These are phyloP conservation scores for Pachliopta kotzebuea DNA, from an alignment of 2,888 invertebrate species.

Conservation along the genomic window DNA sequence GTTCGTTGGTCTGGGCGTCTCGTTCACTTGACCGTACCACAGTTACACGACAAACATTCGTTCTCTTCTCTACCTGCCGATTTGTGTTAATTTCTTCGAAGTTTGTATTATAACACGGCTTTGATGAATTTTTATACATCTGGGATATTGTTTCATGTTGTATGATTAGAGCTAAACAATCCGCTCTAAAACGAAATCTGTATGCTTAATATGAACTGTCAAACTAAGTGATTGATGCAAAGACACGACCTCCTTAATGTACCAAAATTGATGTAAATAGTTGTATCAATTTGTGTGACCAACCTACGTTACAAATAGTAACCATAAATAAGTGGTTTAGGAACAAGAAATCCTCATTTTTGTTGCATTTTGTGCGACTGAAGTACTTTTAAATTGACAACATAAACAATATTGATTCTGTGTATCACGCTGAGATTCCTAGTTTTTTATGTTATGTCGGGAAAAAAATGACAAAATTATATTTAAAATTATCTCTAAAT, in stretches of 20 bases:
- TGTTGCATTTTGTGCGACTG: too few relatives aligned
- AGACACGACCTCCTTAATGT: slow-evolving; percentile 4
- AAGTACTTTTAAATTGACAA: too few relatives aligned
- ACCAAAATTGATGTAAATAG: not conserved
- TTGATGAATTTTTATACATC: slow-evolving; percentile 37
- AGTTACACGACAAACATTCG: slow-evolving; percentile 71
- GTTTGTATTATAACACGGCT: slow-evolving; percentile 50
- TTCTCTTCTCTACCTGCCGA: slow-evolving; percentile 46
- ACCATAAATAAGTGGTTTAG: too few relatives aligned
- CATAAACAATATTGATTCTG: too few relatives aligned
- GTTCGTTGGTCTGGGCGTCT: slow-evolving; percentile 52
- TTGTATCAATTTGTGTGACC: too few relatives aligned
- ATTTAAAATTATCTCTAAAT: too few relatives aligned
- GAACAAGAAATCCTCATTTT: too few relatives aligned
- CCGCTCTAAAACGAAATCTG: slow-evolving; percentile 23
- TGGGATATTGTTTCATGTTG: not conserved
- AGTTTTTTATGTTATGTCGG: too few relatives aligned
- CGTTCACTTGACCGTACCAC: slow-evolving; percentile 70
- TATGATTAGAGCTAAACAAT: not conserved
- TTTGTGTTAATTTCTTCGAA: slow-evolving; percentile 74
- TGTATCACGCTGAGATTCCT: too few relatives aligned
- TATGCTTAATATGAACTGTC: slow-evolving; percentile 36
- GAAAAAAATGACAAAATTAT: too few relatives aligned
- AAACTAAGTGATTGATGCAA: slow-evolving; percentile 15
- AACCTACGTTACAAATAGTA: too few relatives aligned